Percentiles rank a stretch among this genome's conserved stretches.
Conservation (phyloP, 2,797 vertebrate species). For the Sebastes umbrosus region DNA sequence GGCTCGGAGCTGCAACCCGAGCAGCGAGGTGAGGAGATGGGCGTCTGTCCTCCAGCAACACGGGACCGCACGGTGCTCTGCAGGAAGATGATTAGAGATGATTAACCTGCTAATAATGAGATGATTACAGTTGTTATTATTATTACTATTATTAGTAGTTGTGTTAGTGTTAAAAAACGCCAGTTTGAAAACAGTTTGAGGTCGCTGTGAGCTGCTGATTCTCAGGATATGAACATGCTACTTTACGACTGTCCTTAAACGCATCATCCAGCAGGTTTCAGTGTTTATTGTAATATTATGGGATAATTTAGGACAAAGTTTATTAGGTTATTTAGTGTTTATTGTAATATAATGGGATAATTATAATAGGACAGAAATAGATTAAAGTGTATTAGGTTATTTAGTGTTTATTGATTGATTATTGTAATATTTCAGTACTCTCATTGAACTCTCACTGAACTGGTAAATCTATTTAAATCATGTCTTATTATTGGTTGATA, state of each 20-base stretch:
- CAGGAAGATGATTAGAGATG: neutral
- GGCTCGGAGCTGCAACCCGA: neutral
- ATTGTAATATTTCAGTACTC: neutral
- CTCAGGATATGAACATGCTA: neutral
- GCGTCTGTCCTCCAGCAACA: conserved; percentile 19
- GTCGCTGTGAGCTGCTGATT: neutral
- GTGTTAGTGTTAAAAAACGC: neutral
- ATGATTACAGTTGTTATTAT: neutral
- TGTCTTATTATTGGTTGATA: neutral
- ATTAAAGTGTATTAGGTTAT: neutral
- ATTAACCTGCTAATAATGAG: neutral
- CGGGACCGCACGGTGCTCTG: neutral
- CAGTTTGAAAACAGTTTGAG: neutral
- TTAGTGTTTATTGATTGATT: neutral
- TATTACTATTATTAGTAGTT: too few species aligned
- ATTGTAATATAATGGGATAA: neutral
- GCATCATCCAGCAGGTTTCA: neutral
- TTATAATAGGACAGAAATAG: neutral
- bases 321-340: neutral
- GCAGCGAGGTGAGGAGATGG: conserved; percentile 48
- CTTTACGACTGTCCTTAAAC: neutral
- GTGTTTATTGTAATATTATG: neutral
- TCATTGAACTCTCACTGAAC: neutral
- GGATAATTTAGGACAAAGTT: neutral
- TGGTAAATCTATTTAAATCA: neutral